These are phyloP conservation scores for Eilema sororculum DNA, from an alignment of 2,888 invertebrate genomes.

Conservation along the genomic window DNA sequence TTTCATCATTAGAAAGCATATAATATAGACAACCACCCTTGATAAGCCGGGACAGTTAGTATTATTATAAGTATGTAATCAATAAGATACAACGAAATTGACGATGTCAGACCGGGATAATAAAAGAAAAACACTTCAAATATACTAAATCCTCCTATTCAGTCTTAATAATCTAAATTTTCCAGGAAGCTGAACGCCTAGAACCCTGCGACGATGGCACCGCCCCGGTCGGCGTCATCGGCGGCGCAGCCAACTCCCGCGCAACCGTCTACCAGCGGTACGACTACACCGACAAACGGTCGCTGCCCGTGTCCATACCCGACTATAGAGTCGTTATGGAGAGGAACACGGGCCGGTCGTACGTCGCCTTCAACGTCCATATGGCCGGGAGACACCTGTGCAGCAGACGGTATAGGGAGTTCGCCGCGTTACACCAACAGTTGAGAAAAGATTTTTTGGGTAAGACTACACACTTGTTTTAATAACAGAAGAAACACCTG, in stretches of 20 bases:
- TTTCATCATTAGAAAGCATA: too few species aligned
- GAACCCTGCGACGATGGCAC: constrained; percentile 93
- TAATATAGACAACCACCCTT: too few species aligned
- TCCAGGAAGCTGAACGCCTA: constrained; percentile 92
- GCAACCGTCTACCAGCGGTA: constrained; percentile 88
- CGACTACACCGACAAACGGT: constrained; percentile 98
- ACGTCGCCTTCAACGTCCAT: constrained; percentile 98
- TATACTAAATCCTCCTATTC: neutral
- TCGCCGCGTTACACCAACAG: constrained; percentile 94
- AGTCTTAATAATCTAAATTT: constrained; percentile 10
- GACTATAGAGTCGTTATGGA: constrained; percentile 96
- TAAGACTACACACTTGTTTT: constrained; percentile 52
- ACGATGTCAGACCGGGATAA: too few species aligned
- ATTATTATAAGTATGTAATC: too few species aligned
- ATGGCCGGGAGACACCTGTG: constrained; percentile 99
- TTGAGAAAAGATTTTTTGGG: constrained; percentile 97
- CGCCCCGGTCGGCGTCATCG: constrained; percentile 79
- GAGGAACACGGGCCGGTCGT: constrained; percentile 94
- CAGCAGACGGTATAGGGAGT: constrained; percentile 98
- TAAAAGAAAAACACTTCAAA: too few species aligned
- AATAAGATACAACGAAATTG: too few species aligned
- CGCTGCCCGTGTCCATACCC: constrained; percentile 95
- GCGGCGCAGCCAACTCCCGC: constrained; percentile 81
- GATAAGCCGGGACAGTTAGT: too few species aligned
- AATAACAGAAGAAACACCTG: too few species aligned